Percentiles rank a stretch among this genome's conserved stretches.
Evolutionary conservation across 2,113 vertebrate genomes (phyloP).

Genomic region (Tupaia tana): DNA sequence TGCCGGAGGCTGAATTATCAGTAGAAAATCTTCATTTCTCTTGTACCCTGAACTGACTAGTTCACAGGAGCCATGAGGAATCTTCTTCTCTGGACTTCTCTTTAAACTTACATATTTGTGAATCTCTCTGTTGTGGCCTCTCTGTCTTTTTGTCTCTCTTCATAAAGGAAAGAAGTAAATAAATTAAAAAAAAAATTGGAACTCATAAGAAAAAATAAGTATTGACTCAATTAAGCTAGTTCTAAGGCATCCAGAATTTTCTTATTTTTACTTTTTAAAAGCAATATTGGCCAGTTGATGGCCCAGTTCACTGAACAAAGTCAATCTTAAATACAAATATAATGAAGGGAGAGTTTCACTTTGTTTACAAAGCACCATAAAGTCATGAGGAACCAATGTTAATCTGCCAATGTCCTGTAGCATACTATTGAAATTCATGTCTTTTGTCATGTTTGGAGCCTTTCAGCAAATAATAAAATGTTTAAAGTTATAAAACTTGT

Average conservation of each 20-base stretch:
- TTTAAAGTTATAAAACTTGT: slow-evolving; percentile 30
- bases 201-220: neutral
- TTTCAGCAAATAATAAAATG: slow-evolving; percentile 33
- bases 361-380: neutral
- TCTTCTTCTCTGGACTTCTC: too few species aligned
- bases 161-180: too few species aligned
- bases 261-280: slow-evolving; percentile 20
- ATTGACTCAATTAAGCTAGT: neutral
- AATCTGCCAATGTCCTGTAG: neutral
- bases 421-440: neutral
- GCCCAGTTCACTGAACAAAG: neutral
- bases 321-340: neutral
- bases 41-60: too few species aligned
- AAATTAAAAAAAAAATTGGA: slow-evolving; percentile 28
- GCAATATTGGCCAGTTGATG: neutral
- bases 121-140: too few species aligned
- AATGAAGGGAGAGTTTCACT: neutral
- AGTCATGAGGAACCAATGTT: neutral
- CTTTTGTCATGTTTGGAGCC: neutral
- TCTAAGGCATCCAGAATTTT: slow-evolving; percentile 12
- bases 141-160: too few species aligned
- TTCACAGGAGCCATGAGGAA: too few species aligned
- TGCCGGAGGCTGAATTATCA: too few species aligned
- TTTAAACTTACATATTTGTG: too few species aligned
- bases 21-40: too few species aligned